Evolutionary conservation across 2,797 vertebrate genomes (phyloP).

Genomic region (Tokudaia muenninki): DNA sequence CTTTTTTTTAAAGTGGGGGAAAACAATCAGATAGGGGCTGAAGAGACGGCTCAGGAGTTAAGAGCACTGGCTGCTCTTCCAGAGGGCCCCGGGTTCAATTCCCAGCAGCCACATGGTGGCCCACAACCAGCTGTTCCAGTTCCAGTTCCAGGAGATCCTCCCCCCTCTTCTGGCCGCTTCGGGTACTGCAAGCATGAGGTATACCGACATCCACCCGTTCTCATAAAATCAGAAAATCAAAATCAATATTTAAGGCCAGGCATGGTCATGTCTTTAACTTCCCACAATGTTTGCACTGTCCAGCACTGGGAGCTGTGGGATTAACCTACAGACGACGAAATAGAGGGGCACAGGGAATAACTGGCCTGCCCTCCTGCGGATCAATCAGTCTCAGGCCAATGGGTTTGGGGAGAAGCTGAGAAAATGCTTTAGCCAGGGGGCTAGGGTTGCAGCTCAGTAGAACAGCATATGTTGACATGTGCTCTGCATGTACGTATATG

Average conservation of each 20-base stretch:
- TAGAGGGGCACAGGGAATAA: conserved; percentile 3
- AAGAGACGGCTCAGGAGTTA: neutral
- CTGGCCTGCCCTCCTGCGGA: neutral
- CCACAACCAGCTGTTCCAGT: too few species aligned
- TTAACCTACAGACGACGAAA: conserved; percentile 32
- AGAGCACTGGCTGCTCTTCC: neutral
- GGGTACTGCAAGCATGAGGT: neutral
- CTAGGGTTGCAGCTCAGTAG: neutral
- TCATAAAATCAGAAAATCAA: neutral
- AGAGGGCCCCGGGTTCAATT: neutral
- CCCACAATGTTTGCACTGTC: conserved; percentile 2
- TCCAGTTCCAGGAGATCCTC: neutral
- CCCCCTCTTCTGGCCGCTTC: neutral
- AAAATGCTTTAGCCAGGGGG: neutral
- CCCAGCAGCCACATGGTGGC: too few species aligned
- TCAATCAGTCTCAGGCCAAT: conserved; percentile 29
- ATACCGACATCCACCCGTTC: neutral
- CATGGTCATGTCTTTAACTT: neutral
- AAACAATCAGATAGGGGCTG: neutral
- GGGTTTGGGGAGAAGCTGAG: conserved; percentile 10
- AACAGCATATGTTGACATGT: neutral
- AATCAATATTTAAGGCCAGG: neutral
- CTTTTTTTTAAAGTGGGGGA: neutral
- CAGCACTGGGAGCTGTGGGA: neutral
- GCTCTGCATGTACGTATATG: neutral